Evolutionary conservation across 1,140 invertebrate genomes (phyloP), one percentile per base, ranked within the genome.

Genomic region (Nixonia krombeini): DNA sequence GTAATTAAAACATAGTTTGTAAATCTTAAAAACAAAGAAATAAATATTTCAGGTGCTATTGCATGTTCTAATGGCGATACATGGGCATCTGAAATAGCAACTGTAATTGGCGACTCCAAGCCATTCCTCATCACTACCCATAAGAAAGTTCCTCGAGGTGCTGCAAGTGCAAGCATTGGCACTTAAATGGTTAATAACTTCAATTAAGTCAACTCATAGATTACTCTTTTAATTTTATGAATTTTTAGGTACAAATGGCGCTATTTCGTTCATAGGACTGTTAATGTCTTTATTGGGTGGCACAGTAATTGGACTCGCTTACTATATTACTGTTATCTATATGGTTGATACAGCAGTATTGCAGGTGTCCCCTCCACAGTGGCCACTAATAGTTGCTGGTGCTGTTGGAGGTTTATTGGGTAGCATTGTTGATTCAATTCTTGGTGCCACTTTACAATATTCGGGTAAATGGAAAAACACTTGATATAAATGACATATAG

Each of bases 1-100:
- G n/a, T n/a, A n/a, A n/a, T n/a, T n/a, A n/a, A n/a, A n/a, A n/a
- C n/a, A n/a, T n/a, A n/a, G n/a, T n/a, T n/a, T n/a, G n/a, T n/a
- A n/a, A n/a, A n/a, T n/a, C n/a, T n/a, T n/a, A n/a, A n/a, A n/a
- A n/a, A n/a, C n/a, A n/a, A n/a, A n/a, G n/a, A n/a, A n/a, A 52
- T 49, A 42, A 29, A 26, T 47, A 49, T 82, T 84, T 35, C 63
- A 90, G 91, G 91, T 71, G 86, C 92, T 1, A 87, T 96, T 67
- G 89, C 94, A 3, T 94, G 93, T 73, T 91, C 91, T 71, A 94
- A 93, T 80, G 96, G 94, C 4, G 96, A 97, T 75, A 97, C 95
- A 0, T 96, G 94, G 92, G 93, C 95, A 31, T 96, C 94, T 13
- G 96, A 97, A 83, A 80, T 97, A 28, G 95, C 94, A 21, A 88